phyloP scores from a whole-genome alignment of 1,140 invertebrate genomes.

The Bursaphelenchus mucronatus region DNA sequence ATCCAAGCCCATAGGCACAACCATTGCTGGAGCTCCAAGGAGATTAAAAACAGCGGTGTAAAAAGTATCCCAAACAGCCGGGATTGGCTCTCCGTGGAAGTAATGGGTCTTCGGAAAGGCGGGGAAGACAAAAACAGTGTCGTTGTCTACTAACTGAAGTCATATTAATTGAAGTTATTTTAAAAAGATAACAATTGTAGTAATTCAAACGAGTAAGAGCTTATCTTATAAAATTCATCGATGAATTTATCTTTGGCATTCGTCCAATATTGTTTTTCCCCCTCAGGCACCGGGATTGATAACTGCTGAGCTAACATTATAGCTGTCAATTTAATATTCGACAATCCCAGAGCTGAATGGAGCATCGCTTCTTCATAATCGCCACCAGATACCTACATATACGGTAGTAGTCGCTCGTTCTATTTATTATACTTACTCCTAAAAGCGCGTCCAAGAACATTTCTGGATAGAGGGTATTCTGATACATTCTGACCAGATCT shows the following conservation, averaged over 20 bases:
- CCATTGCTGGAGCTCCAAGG: constrained; percentile 62
- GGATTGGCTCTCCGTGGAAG: constrained; percentile 59
- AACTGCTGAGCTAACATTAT: not conserved
- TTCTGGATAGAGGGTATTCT: too few species aligned
- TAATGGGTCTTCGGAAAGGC: constrained; percentile 62
- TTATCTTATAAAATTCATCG: too few species aligned
- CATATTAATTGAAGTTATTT: constrained; percentile 60
- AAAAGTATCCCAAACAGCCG: too few species aligned
- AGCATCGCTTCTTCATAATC: too few species aligned
- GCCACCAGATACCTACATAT: too few species aligned
- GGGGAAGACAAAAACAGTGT: constrained; percentile 63
- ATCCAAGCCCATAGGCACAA: constrained; percentile 62
- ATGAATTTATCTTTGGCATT: too few species aligned
- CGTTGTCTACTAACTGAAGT: constrained; percentile 62
- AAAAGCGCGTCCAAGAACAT: too few species aligned
- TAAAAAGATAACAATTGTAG: constrained; percentile 14
- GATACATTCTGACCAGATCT: too few species aligned
- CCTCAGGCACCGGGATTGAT: constrained; percentile 23
- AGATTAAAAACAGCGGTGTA: constrained; percentile 63
- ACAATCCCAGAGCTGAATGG: too few species aligned
- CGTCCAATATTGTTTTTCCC: constrained; percentile 10
- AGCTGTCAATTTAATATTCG: constrained; percentile 66
- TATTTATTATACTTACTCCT: too few species aligned
- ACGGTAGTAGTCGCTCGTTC: too few species aligned
- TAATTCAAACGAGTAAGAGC: too few species aligned